Evolutionary conservation across 2,113 vertebrate genomes (phyloP), one percentile per base, ranked within the genome.

Genomic region (Smithornis capensis): DNA sequence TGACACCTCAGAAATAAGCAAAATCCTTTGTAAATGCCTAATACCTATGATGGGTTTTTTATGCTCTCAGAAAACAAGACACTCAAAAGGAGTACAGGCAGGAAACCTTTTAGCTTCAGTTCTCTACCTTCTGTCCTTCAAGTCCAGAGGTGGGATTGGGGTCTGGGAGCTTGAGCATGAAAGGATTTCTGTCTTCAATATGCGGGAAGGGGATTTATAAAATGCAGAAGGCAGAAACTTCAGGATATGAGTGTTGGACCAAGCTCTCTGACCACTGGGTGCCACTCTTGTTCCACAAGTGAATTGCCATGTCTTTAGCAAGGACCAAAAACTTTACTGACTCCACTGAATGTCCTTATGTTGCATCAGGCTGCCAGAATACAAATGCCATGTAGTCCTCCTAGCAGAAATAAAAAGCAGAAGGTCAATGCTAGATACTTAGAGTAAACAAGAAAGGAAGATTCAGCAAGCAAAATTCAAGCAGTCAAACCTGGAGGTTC

Each of bases 201-300:
- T 70, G 19, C 62, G 79, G 60, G 23, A 68, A 89, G 33, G 22
- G 18, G 29, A 31, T 67, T 70, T 90, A 13, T 80, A 44, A 70
- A 38, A 69, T 37, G 27, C 15, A 21, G 15, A 57, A 73, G 35
- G 22, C 56, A 53, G 60, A 87, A 89, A n/a, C 12, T 67, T 47
- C 12, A 12, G 42, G 29, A 16, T 5, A 1, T 33, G 49, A 59
- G 12, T 35, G 13, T 29, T 25, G 14, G 11, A 52, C 14, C 23
- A 15, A 81, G 23, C 76, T 45, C 2, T 16, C 2, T 94, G 81
- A 64, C 97, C 98, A 95, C 97, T 97, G 89, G 98, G 94, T 98
- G 98, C 92, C 92, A 95, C 92, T 96, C 89, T 97, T 97, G 97
- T 97, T 97, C 97, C 96, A 94, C 49, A 73, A 71, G 62, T 45